phyloP scores from a whole-genome alignment of 2,113 vertebrate species.

The Lepus timidus region DNA sequence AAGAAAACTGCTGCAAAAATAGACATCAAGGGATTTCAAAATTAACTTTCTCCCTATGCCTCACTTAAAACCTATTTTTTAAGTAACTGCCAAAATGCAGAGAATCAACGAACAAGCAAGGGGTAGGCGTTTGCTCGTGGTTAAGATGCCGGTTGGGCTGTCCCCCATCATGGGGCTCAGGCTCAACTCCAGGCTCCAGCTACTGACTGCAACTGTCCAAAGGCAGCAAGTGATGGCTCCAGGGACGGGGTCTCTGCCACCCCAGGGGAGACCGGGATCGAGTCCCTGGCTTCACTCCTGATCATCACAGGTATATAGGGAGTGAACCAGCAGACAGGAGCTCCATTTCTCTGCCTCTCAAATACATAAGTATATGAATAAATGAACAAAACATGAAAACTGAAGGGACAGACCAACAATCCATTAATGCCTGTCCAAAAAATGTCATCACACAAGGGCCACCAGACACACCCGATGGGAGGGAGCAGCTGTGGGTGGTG shows the following conservation, averaged over 20 bases:
- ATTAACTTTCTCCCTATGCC: background rate
- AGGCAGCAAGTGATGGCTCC: too few species aligned
- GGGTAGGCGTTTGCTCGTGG: background rate
- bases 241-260: too few species aligned
- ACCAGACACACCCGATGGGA: background rate
- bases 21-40: slow-evolving; percentile 22
- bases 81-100: background rate
- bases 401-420: background rate
- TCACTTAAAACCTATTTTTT: background rate
- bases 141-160: too few species aligned
- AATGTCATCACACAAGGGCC: background rate
- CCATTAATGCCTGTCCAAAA: background rate
- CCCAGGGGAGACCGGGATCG: too few species aligned
- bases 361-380: background rate
- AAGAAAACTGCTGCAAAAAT: slow-evolving; percentile 45
- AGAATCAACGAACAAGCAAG: background rate
- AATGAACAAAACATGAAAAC: background rate
- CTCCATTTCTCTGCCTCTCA: too few species aligned
- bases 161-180: too few species aligned
- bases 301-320: too few species aligned
- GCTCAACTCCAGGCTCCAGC: too few species aligned
- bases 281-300: too few species aligned
- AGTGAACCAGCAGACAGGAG: too few species aligned
- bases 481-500: background rate
- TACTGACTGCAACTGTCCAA: too few species aligned